phyloP scores from a whole-genome alignment of 2,113 vertebrate genomes.

The Zosterops borbonicus region DNA sequence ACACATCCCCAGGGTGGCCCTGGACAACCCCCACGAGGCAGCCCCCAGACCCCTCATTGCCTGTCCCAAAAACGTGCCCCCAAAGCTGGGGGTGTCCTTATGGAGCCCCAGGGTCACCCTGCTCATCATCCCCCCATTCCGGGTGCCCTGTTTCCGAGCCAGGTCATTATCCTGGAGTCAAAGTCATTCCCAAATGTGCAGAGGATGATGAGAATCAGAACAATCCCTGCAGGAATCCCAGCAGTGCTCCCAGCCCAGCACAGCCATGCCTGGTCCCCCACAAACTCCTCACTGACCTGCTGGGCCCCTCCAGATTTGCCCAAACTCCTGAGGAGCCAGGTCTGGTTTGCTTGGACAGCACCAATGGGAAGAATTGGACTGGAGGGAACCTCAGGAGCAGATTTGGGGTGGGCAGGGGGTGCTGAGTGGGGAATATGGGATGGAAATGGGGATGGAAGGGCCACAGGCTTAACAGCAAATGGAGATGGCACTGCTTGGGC shows the following conservation, averaged over 20 bases:
- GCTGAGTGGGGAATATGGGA: fast-evolving
- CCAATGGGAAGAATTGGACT: fast-evolving
- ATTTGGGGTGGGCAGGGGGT: fast-evolving
- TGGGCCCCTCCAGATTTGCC: not conserved
- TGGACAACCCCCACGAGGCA: not conserved
- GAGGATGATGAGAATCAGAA: not conserved
- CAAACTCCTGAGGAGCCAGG: not conserved
- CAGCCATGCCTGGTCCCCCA: not conserved
- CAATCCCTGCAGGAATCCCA: not conserved
- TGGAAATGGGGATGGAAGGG: not conserved
- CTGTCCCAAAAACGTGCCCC: fast-evolving
- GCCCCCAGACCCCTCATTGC: not conserved
- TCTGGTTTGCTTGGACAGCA: not conserved
- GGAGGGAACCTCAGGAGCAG: not conserved
- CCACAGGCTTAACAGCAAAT: not conserved
- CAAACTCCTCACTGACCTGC: not conserved
- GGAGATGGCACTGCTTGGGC: not conserved
- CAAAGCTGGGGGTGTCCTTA: not conserved
- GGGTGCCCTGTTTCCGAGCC: not conserved
- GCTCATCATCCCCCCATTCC: not conserved
- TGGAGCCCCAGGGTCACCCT: not conserved
- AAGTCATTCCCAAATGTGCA: not conserved
- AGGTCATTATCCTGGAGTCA: not conserved
- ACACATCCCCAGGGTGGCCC: fast-evolving
- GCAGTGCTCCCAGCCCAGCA: not conserved